Evolutionary conservation across 2,888 invertebrate genomes (phyloP), one percentile per base, ranked within the genome.

Genomic region (Acrobeloides nanus): DNA sequence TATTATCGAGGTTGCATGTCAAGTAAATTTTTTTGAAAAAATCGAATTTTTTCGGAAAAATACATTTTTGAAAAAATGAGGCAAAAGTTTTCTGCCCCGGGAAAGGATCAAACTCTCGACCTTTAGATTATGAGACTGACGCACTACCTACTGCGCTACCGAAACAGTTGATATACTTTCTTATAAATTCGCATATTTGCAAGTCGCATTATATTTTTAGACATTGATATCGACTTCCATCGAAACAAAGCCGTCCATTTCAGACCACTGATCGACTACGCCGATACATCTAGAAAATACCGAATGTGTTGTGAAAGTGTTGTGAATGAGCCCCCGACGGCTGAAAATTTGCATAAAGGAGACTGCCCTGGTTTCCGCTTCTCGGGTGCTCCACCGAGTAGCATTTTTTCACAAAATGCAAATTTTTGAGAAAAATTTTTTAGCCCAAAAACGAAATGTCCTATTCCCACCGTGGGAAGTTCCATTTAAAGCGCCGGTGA

Each of bases 141-240:
- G n/a, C n/a, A n/a, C n/a, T n/a, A n/a, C n/a, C n/a, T n/a, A n/a
- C n/a, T n/a, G n/a, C n/a, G n/a, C n/a, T n/a, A n/a, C n/a, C n/a
- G n/a, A n/a, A n/a, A n/a, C n/a, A n/a, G n/a, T n/a, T n/a, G n/a
- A n/a, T n/a, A n/a, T n/a, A n/a, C n/a, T n/a, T n/a, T n/a, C n/a
- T n/a, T n/a, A n/a, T n/a, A n/a, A n/a, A n/a, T n/a, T n/a, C n/a
- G n/a, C n/a, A n/a, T n/a, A n/a, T n/a, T n/a, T n/a, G n/a, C n/a
- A n/a, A n/a, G n/a, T n/a, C n/a, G n/a, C n/a, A n/a, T n/a, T n/a
- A n/a, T 34, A 50, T 43, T 41, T 53, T 46, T 40, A 63, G 65
- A 64, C 39, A 37, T 66, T 12, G 31, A 58, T 8, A 44, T 66
- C 21, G 62, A 64, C 49, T 64, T 53, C 40, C 57, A 62, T 42